Evolutionary conservation across 2,113 vertebrate genomes (phyloP), one percentile per base, ranked within the genome.

Genomic region (Oreochromis aureus): DNA sequence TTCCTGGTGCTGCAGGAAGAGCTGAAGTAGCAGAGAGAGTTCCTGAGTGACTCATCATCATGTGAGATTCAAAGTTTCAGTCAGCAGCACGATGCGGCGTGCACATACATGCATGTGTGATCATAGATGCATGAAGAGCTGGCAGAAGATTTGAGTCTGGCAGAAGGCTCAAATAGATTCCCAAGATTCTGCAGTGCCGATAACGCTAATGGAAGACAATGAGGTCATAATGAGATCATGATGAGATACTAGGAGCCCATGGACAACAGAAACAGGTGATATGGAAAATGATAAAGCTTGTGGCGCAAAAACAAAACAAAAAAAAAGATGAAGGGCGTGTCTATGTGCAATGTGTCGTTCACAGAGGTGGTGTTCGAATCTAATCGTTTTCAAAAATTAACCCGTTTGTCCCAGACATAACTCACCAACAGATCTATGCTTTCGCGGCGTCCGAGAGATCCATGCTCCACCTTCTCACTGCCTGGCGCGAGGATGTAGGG

Each of bases 381-480:
- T 0, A 69, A 69, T 13, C 0, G 5, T 24, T 46, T 58, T 59
- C 1, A 36, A 56, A 58, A 11, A 9, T 44, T 6, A 10, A 44
- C 36, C 36, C 0, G 0, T 48, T 76, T 51, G 71, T 32, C 0
- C 18, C 55, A 22, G 2, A 46, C 2, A 6, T 1, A 15, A 95
- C 97, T 97, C 92, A 99, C 98, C 97, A 98, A 80, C 87, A 97
- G 95, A 63, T 99, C 97, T 0, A 95, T 2, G 58, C 88, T 96
- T 19, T 99, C 98, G 2, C 82, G 89, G 34, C 90, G 94, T 27
- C 95, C 95, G 10, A 95, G 95, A 4, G 96, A 96, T 39, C 95
- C 94, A 0, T 95, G 96, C 51, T 98, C 98, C 10, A 87, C 73
- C 19, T 92, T 95, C 81, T 98, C 97, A 12, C 48, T 83, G 1